Evolutionary conservation across 2,888 invertebrate species (phyloP), one percentile per base, ranked within the genome.

Genomic region (Campopleginae sp.): DNA sequence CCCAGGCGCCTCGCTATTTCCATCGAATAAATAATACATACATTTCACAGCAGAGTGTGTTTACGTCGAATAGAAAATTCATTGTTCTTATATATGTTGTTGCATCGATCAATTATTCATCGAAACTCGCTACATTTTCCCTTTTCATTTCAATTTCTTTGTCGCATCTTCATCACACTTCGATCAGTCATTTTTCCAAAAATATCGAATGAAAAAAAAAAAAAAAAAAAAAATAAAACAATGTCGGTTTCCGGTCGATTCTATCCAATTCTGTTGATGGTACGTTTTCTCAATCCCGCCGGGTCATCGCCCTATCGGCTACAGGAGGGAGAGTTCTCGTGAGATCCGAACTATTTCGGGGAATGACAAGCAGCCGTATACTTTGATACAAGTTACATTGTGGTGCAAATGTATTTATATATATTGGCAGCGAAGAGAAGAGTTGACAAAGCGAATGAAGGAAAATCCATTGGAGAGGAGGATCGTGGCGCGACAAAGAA

Each of bases 311-410:
- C 76, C 80, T 46, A 72, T 84, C 27, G 84, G 77, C 44, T 38
- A 38, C 33, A 65, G 48, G 76, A 71, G 48, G 42, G 63, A 70
- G 51, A 65, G 63, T 76, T 76, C 48, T 80, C 66, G 72, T 44
- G 70, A 76, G 58, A 80, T 81, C 77, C 44, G 83, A 80, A 79
- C 86, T 87, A 86, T 86, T 87, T 80, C 84, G 81, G 80, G 80
- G 81, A 87, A 87, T 86, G 84, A 77, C 80, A 80, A 82, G 84
- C 86, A 84, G 82, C 83, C 14, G 58, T 85, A 81, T 83, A 33
- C 19, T 51, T 54, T 46, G 42, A 31, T 65, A 58, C 38, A 42
- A 44, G 46, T 46, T 58, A 42, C 61, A 70, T 61, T 61, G 48
- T 44, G n/a, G 46, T 70, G 46, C 27, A 58, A 58, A 58, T 19